These are phyloP conservation scores for Belgica antarctica DNA, from an alignment of 2,888 invertebrate species.

Conservation along the genomic window DNA sequence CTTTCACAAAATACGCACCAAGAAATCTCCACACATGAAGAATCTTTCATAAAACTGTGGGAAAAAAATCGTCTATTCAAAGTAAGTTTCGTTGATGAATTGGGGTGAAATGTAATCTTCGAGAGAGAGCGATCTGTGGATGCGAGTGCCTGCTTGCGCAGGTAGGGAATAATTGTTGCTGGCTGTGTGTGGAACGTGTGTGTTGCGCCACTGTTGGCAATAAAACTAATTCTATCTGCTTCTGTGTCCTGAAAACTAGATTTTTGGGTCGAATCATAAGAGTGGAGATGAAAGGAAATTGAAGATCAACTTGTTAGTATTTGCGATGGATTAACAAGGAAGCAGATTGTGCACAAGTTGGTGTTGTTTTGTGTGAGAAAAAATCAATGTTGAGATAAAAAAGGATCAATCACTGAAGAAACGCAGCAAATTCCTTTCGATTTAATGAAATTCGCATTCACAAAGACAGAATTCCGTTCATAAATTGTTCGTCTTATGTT, in stretches of 20 bases:
- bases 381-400: too few species aligned
- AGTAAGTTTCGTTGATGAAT: slow-evolving; percentile 13
- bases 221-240: not conserved
- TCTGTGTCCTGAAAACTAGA: not conserved
- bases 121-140: not conserved
- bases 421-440: too few species aligned
- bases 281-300: too few species aligned
- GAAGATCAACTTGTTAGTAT: not conserved
- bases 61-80: slow-evolving; percentile 27
- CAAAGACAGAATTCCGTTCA: too few species aligned
- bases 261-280: not conserved
- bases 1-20: slow-evolving; percentile 24
- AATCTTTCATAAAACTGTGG: slow-evolving; percentile 15
- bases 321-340: not conserved
- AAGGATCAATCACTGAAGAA: too few species aligned
- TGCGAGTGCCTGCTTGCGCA: not conserved
- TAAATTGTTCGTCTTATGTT: too few species aligned
- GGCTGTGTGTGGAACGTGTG: not conserved
- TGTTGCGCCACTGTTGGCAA: not conserved
- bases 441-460: too few species aligned
- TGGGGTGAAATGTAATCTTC: slow-evolving; percentile 26
- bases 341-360: too few species aligned
- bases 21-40: not conserved
- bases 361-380: too few species aligned
- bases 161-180: not conserved